Evolutionary conservation across 2,113 vertebrate species (phyloP).

Genomic region (Pyxicephalus adspersus): DNA sequence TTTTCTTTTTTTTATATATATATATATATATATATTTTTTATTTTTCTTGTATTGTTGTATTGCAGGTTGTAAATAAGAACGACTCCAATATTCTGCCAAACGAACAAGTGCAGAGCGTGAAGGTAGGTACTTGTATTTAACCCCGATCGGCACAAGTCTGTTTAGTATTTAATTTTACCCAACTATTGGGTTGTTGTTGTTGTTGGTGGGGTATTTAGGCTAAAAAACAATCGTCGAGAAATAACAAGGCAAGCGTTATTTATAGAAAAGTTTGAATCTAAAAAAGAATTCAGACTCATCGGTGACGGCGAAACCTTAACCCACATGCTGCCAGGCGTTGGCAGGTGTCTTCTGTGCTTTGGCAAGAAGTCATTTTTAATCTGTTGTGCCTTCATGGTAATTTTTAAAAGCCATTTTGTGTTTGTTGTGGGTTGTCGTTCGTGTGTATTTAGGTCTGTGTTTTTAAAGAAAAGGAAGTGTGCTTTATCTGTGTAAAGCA

Average conservation of each 20-base stretch:
- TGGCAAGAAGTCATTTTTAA: neutral
- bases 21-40: constrained; percentile 39
- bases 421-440: too few species aligned
- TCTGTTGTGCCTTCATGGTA: too few species aligned
- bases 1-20: constrained; percentile 56
- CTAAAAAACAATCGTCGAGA: too few species aligned
- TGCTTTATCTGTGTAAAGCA: constrained; percentile 13
- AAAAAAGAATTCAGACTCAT: neutral
- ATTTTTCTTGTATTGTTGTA: constrained; percentile 59
- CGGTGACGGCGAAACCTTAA: neutral
- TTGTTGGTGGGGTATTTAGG: too few species aligned
- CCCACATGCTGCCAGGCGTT: neutral
- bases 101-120: constrained; percentile 60
- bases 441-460: too few species aligned
- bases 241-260: too few species aligned
- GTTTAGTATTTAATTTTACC: neutral
- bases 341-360: neutral
- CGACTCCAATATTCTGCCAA: constrained; percentile 61
- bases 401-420: too few species aligned
- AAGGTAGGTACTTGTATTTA: constrained; percentile 62
- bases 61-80: constrained; percentile 70
- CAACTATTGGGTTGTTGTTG: neutral
- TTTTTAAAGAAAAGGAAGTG: neutral
- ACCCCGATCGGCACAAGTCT: neutral
- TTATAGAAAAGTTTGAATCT: neutral